Conservation (phyloP, 2,797 vertebrate species). For the Aeoliscus strigatus region DNA sequence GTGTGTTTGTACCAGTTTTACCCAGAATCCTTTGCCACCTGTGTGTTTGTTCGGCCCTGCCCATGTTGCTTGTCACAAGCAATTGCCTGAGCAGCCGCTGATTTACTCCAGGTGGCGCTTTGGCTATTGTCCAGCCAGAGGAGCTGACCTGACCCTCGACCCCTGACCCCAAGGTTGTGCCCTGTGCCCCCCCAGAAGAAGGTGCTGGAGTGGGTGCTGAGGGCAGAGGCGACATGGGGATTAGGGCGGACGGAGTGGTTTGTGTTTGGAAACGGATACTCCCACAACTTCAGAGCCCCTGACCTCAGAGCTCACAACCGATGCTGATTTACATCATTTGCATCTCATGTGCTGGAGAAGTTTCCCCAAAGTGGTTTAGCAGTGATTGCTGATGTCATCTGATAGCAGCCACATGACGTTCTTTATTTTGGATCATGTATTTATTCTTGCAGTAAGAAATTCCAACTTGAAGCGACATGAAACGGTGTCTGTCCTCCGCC, state of each 20-base stretch:
- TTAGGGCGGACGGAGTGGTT: slow-evolving; percentile 54
- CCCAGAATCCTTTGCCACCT: slow-evolving; percentile 61
- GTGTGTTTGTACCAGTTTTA: slow-evolving; percentile 32
- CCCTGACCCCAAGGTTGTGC: slow-evolving; percentile 50
- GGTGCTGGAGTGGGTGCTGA: slow-evolving; percentile 58
- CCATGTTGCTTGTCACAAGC: slow-evolving; percentile 70
- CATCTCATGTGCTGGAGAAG: slow-evolving; percentile 14
- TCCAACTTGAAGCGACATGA: neutral
- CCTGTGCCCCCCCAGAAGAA: slow-evolving; percentile 58
- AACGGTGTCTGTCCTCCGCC: neutral
- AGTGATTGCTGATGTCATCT: slow-evolving; percentile 2
- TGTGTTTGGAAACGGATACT: slow-evolving; percentile 59
- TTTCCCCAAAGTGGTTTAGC: slow-evolving; percentile 3
- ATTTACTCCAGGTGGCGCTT: slow-evolving; percentile 78
- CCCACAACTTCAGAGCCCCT: slow-evolving; percentile 24
- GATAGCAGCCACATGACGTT: slow-evolving; percentile 1
- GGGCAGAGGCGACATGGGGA: slow-evolving; percentile 57
- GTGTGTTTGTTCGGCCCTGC: slow-evolving; percentile 66
- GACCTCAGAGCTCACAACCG: slow-evolving; percentile 26
- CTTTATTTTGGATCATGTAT: slow-evolving; percentile 6
- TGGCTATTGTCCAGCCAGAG: slow-evolving; percentile 72
- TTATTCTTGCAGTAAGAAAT: neutral
- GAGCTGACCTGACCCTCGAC: slow-evolving; percentile 64
- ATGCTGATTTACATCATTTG: slow-evolving; percentile 29
- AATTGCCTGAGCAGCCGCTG: slow-evolving; percentile 59